phyloP scores from a whole-genome alignment of 2,113 vertebrate genomes.

The human (Homo sapiens) region DNA sequence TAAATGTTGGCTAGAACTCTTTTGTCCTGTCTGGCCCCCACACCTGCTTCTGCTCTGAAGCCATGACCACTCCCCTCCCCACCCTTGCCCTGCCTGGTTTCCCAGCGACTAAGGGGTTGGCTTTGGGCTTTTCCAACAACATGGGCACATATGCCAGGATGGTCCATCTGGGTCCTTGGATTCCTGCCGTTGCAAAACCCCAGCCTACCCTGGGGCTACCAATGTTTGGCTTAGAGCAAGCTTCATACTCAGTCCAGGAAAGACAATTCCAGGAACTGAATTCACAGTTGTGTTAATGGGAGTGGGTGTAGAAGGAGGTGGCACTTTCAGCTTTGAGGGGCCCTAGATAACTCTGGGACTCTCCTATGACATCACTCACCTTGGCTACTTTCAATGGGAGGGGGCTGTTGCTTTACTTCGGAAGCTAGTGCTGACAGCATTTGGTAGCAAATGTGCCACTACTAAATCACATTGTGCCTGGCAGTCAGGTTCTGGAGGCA shows the following conservation, averaged over 20 bases:
- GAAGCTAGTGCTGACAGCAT: not conserved
- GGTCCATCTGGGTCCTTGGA: not conserved
- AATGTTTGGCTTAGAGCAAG: not conserved
- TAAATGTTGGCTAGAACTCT: not conserved
- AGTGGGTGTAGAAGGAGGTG: not conserved
- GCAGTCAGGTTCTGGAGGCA: not conserved
- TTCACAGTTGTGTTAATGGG: too few relatives aligned
- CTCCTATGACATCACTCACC: too few relatives aligned
- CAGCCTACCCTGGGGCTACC: not conserved
- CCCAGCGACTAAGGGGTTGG: not conserved
- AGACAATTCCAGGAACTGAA: not conserved
- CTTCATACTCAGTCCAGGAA: not conserved
- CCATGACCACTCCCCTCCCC: not conserved
- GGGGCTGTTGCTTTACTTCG: not conserved
- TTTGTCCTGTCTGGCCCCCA: not conserved
- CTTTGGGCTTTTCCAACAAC: not conserved
- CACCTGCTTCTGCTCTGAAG: not conserved
- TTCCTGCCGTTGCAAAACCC: not conserved
- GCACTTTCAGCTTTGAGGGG: not conserved
- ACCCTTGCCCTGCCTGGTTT: not conserved
- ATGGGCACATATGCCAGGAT: not conserved
- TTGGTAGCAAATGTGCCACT: too few relatives aligned
- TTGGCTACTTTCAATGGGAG: not conserved
- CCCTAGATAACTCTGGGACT: not conserved
- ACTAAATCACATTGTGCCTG: rapidly evolving